Evolutionary conservation across 1,140 invertebrate species (phyloP), one percentile per base, ranked within the genome.

Genomic region (Hyles vespertilio): DNA sequence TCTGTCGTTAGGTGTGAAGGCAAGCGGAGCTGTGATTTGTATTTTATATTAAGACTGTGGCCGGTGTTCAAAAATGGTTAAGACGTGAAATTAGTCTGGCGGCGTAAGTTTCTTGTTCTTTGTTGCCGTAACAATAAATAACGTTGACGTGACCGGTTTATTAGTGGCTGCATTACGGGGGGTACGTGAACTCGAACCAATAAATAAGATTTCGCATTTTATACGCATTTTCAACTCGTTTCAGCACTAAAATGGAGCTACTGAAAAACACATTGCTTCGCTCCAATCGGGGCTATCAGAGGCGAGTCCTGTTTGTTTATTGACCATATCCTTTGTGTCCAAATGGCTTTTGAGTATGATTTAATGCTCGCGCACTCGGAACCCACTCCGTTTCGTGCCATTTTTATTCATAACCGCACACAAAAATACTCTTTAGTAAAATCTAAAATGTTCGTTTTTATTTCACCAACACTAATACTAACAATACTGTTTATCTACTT

Each of bases 81-180:
- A 65, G 22, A 61, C 54, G 67, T 77, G 72, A 78, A 75, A 74
- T 67, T 67, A 70, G 70, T 67, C 65, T 65, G 63, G 62, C 65
- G 72, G 51, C 63, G 58, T 62, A 54, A 63, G 70, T 75, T 75
- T 80, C 81, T 79, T 77, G 72, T 74, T 77, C 68, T 70, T 70
- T 77, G 72, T 81, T 77, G 72, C 77, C 66, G 74, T 79, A 81
- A 79, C 77, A 83, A 87, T 87, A 87, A 85, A 85, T 87, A 85
- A 83, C 69, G 69, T 67, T 74, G 79, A 87, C 82, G 84, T 87
- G 84, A 83, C 80, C 73, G 56, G 84, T 74, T 79, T 87, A 78
- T 85, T 85, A 84, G 79, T 79, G 43, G 75, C 67, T 77, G 79
- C 73, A 81, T 85, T 85, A 82, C 64, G 61, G 53, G 6, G 51